Percentiles rank a stretch among this genome's conserved stretches.
phyloP scores from a whole-genome alignment of 1,140 invertebrate genomes.

The Heliconius hermathena region DNA sequence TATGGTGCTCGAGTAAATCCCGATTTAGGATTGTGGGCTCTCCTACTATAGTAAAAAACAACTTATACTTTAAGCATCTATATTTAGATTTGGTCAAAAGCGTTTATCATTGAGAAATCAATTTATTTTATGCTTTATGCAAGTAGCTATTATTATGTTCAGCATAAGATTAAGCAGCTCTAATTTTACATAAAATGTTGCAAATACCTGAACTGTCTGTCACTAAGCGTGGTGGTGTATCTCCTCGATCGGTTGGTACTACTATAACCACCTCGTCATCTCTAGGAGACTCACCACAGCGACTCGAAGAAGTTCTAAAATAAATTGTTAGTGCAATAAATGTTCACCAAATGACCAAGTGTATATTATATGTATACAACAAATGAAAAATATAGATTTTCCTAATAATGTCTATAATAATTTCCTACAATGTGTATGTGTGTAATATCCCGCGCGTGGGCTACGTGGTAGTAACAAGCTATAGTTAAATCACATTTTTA shows the following conservation, averaged over 20 bases:
- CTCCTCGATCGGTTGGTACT: slow-evolving; percentile 82
- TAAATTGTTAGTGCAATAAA: slow-evolving; percentile 8
- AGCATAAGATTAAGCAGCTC: not conserved
- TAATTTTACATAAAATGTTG: not conserved
- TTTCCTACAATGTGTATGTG: too few species aligned
- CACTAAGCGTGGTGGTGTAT: slow-evolving; percentile 72
- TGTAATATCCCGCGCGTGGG: too few species aligned
- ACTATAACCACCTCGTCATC: slow-evolving; percentile 84
- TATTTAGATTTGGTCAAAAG: not conserved
- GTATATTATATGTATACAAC: not conserved
- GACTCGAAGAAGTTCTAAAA: slow-evolving; percentile 82
- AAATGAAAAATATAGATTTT: not conserved
- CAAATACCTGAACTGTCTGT: slow-evolving; percentile 80
- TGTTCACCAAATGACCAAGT: too few species aligned
- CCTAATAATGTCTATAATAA: not conserved
- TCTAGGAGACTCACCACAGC: slow-evolving; percentile 78
- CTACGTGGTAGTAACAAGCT: too few species aligned
- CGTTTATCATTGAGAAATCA: not conserved
- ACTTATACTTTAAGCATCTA: not conserved
- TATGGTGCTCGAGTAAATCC: too few species aligned
- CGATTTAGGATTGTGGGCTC: too few species aligned
- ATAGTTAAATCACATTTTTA: too few species aligned
- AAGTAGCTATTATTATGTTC: not conserved
- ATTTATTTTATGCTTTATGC: not conserved
- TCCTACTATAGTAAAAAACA: not conserved